phyloP scores from a whole-genome alignment of 2,113 vertebrate species.

The Pagrus major region DNA sequence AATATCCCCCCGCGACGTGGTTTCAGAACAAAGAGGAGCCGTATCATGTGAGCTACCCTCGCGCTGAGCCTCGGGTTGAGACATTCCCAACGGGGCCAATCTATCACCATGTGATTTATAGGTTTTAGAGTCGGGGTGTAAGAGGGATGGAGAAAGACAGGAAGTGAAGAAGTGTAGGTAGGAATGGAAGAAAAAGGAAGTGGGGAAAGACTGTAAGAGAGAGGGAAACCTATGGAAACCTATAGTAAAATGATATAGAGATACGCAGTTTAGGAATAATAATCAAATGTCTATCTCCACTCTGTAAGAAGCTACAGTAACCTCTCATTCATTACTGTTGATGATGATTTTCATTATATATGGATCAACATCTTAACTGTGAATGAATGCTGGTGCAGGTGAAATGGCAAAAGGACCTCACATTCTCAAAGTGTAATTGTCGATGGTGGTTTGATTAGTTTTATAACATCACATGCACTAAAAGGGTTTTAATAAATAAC shows the following conservation, averaged over 20 bases:
- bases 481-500: slow-evolving; percentile 12
- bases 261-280: neutral
- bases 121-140: slow-evolving; percentile 34
- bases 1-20: slow-evolving; percentile 64
- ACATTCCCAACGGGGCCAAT: slow-evolving; percentile 70
- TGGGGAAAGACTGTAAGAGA: neutral
- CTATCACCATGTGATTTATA: slow-evolving; percentile 78
- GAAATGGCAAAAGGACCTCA: neutral
- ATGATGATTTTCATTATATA: slow-evolving; percentile 40
- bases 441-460: slow-evolving; percentile 22
- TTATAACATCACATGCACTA: slow-evolving; percentile 14
- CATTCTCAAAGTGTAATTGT: slow-evolving; percentile 6
- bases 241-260: neutral
- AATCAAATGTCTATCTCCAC: neutral
- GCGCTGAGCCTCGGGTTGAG: slow-evolving; percentile 62
- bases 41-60: slow-evolving; percentile 65
- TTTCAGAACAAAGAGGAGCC: slow-evolving; percentile 64
- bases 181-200: neutral
- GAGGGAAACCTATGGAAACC: neutral
- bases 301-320: neutral
- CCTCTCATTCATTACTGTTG: slow-evolving; percentile 9
- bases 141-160: neutral
- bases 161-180: neutral
- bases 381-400: neutral
- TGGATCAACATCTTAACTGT: slow-evolving; percentile 10